phyloP scores from a whole-genome alignment of 2,888 invertebrate genomes.

The Automeris io region DNA sequence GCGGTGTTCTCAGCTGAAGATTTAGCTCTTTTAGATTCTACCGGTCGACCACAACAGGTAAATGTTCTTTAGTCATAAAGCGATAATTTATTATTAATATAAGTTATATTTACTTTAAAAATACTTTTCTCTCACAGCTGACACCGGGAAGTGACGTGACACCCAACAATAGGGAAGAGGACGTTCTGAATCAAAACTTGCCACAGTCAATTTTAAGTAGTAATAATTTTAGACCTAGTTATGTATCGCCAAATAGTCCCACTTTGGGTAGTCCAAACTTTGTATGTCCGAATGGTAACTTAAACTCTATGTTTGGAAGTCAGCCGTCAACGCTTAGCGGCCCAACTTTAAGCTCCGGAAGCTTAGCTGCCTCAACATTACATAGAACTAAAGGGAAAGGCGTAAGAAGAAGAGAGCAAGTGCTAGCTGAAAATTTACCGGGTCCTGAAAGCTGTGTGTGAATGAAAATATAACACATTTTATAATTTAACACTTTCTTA shows the following conservation, averaged over 20 bases:
- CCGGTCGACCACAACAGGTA: conserved; percentile 58
- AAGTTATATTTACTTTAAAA: background rate
- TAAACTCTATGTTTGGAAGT: conserved; percentile 60
- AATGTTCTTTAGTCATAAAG: too few species aligned
- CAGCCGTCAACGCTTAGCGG: conserved; percentile 56
- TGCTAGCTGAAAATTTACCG: conserved; percentile 89
- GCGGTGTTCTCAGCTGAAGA: conserved; percentile 72
- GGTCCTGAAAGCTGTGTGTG: conserved; percentile 93
- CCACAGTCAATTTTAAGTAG: conserved; percentile 37
- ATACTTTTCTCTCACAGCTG: conserved; percentile 33
- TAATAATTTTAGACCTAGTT: conserved; percentile 63
- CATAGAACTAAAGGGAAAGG: conserved; percentile 73
- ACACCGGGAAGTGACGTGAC: conserved; percentile 50
- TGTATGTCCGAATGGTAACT: conserved; percentile 66
- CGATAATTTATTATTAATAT: background rate
- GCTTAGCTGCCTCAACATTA: conserved; percentile 62
- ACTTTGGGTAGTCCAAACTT: conserved; percentile 71
- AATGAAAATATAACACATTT: conserved; percentile 43
- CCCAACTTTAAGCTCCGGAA: conserved; percentile 64
- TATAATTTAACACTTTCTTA: conserved; percentile 24
- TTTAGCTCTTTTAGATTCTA: conserved; percentile 59
- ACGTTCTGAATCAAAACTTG: conserved; percentile 59
- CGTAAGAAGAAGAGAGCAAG: conserved; percentile 82
- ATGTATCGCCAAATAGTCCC: conserved; percentile 58
- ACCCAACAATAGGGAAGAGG: conserved; percentile 52